These are phyloP conservation scores for Melanotaenia trifasciata DNA, from an alignment of 2,797 vertebrate species.

Conservation along the genomic window DNA sequence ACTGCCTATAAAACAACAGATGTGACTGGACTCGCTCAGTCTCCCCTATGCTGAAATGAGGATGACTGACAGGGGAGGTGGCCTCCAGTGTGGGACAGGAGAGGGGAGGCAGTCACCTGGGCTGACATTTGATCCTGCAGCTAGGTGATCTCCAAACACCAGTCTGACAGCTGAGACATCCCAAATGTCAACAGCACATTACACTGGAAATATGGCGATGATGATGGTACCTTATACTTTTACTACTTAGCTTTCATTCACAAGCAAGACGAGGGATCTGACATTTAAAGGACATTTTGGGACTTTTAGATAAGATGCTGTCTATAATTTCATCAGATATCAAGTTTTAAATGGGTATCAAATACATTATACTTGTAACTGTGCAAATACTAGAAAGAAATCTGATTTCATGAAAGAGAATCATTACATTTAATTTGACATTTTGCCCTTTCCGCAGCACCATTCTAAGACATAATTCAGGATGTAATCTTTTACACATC, in stretches of 20 bases:
- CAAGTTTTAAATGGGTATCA: slow-evolving; percentile 30
- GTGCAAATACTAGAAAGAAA: slow-evolving; percentile 12
- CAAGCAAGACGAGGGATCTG: slow-evolving; percentile 47
- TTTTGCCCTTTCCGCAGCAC: slow-evolving; percentile 18
- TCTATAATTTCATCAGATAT: slow-evolving; percentile 50
- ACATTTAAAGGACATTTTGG: slow-evolving; percentile 69
- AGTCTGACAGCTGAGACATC: slow-evolving; percentile 45
- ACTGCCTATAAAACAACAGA: slow-evolving; percentile 78
- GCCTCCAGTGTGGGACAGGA: slow-evolving; percentile 23
- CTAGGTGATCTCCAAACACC: slow-evolving; percentile 47
- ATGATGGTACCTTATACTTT: slow-evolving; percentile 47
- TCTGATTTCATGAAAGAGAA: slow-evolving; percentile 16
- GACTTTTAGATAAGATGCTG: slow-evolving; percentile 55
- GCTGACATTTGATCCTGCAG: slow-evolving; percentile 55
- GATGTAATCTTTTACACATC: slow-evolving; percentile 58
- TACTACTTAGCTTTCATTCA: slow-evolving; percentile 33
- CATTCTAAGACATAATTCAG: slow-evolving; percentile 29
- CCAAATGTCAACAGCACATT: slow-evolving; percentile 70
- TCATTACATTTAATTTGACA: slow-evolving; percentile 23
- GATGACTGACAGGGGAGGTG: slow-evolving; percentile 62
- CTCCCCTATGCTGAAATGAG: slow-evolving; percentile 44
- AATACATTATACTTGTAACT: slow-evolving; percentile 26
- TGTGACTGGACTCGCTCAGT: slow-evolving; percentile 69
- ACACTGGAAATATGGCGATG: slow-evolving; percentile 27
- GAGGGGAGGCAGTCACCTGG: slow-evolving; percentile 48